These are phyloP conservation scores for Austrofundulus limnaeus DNA, from an alignment of 2,113 vertebrate genomes.

Conservation along the genomic window DNA sequence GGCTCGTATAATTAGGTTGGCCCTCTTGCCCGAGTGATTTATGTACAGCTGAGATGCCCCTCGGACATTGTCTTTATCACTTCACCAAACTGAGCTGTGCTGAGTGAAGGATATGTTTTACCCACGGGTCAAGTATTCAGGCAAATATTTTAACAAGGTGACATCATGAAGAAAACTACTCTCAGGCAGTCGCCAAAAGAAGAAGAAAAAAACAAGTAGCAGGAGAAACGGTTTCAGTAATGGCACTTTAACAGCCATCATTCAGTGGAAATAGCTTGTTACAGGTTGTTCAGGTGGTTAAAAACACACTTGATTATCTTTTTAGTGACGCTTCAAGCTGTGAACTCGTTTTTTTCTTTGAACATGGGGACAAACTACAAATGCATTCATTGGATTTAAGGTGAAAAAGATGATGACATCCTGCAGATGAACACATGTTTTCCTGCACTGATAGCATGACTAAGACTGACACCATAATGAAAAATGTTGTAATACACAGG, in stretches of 20 bases:
- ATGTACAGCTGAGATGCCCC: conserved; percentile 57
- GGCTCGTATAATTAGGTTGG: conserved; percentile 59
- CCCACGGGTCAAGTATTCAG: conserved; percentile 49
- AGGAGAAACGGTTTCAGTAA: conserved; percentile 29
- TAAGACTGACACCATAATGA: conserved; percentile 62
- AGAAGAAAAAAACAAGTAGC: conserved; percentile 49
- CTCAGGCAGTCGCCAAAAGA: conserved; percentile 24
- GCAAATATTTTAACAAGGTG: conserved; percentile 51
- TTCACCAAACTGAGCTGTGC: conserved; percentile 45
- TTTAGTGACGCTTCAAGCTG: conserved; percentile 30
- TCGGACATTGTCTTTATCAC: conserved; percentile 59
- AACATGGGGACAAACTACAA: conserved; percentile 11
- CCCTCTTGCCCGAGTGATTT: conserved; percentile 65
- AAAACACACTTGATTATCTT: conserved; percentile 28
- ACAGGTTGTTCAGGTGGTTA: conserved; percentile 20
- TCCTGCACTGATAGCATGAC: conserved; percentile 35
- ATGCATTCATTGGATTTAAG: conserved; percentile 31
- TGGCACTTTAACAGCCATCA: conserved; percentile 42
- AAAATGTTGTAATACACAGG: conserved; percentile 37
- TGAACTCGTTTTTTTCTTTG: conserved; percentile 5
- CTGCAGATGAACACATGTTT: conserved; percentile 36
- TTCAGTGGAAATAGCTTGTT: conserved; percentile 26
- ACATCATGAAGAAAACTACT: conserved; percentile 37
- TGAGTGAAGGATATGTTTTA: conserved; percentile 46
- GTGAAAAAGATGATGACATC: conserved; percentile 31